Percentiles rank a stretch among this genome's conserved stretches.
Evolutionary conservation across 2,113 vertebrate genomes (phyloP).

Genomic region (Cyanocitta stelleri): DNA sequence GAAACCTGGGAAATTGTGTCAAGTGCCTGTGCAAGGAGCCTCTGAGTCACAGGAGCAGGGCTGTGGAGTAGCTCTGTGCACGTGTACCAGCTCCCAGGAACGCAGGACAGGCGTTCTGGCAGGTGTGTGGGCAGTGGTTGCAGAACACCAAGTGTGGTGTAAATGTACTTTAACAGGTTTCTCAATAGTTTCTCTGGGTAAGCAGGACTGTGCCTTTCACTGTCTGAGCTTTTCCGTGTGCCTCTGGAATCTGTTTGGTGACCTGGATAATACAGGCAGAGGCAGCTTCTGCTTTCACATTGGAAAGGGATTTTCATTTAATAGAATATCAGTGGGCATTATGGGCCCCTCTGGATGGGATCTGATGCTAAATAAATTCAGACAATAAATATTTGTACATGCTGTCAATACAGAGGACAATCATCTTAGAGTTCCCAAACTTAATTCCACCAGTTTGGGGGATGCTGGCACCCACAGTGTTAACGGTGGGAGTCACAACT

Average conservation of each 20-base stretch:
- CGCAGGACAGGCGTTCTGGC: accelerated
- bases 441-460: not conserved
- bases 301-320: not conserved
- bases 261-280: not conserved
- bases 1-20: not conserved
- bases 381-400: not conserved
- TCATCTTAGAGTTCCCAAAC: not conserved
- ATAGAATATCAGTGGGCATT: accelerated
- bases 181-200: not conserved
- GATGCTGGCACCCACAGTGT: not conserved
- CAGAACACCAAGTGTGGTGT: not conserved
- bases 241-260: not conserved
- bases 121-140: not conserved
- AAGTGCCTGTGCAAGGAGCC: not conserved
- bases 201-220: not conserved
- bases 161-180: not conserved
- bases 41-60: not conserved
- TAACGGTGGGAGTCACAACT: not conserved
- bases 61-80: not conserved
- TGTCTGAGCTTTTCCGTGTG: not conserved
- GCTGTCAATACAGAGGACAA: not conserved
- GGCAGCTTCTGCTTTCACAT: not conserved
- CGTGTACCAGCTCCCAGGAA: not conserved
- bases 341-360: not conserved
- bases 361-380: not conserved